Percentiles rank a stretch among this genome's conserved stretches.
Evolutionary conservation across 2,797 vertebrate genomes (phyloP).

Genomic region (Chelonia mydas): DNA sequence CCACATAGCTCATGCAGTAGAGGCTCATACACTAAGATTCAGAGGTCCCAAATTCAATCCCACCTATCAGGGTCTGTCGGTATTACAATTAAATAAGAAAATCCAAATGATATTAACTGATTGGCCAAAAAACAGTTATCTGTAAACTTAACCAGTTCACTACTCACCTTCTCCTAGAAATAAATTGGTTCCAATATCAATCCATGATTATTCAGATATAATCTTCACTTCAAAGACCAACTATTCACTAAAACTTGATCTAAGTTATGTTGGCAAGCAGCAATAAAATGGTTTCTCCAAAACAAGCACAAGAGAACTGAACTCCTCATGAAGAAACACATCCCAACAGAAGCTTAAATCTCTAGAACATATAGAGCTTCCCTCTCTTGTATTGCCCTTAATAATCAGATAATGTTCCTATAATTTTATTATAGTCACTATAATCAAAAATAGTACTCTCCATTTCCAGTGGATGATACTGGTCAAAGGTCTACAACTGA

Average conservation of each 20-base stretch:
- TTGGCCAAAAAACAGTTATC: not conserved
- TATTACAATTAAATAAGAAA: not conserved
- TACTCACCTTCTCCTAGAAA: not conserved
- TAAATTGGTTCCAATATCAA: not conserved
- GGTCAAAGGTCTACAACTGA: not conserved
- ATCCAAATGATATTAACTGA: not conserved
- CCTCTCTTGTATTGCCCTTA: not conserved
- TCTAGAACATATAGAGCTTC: not conserved
- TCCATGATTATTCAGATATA: not conserved
- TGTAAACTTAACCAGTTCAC: not conserved
- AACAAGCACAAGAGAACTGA: constrained; percentile 1
- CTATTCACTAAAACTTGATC: not conserved
- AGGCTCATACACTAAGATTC: too few species aligned
- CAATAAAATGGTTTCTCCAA: not conserved
- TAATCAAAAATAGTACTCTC: not conserved
- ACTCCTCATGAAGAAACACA: not conserved
- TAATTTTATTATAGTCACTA: not conserved
- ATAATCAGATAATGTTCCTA: not conserved
- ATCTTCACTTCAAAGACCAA: not conserved
- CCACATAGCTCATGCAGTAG: too few species aligned
- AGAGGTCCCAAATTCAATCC: too few species aligned
- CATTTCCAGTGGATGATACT: not conserved
- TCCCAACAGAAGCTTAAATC: fast-evolving
- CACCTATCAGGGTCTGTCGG: too few species aligned
- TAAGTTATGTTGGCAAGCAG: not conserved